phyloP scores from a whole-genome alignment of 2,797 vertebrate genomes.

The Argyrosomus regius region DNA sequence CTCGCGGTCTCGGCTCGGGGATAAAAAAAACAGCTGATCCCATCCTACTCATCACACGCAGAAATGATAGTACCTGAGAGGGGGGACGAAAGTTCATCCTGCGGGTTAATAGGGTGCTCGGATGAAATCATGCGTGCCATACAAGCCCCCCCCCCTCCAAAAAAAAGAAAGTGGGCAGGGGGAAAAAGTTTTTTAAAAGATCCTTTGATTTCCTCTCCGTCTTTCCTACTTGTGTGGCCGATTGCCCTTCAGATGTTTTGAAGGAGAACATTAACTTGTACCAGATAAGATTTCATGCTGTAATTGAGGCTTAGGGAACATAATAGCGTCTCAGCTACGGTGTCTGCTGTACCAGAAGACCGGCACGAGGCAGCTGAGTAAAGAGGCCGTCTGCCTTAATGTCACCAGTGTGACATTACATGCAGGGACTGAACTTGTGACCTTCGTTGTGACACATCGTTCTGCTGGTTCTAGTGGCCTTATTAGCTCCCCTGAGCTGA shows the following conservation, averaged over 20 bases:
- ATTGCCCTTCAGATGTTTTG: slow-evolving; percentile 71
- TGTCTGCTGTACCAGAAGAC: slow-evolving; percentile 47
- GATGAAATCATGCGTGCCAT: slow-evolving; percentile 72
- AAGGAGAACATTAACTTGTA: slow-evolving; percentile 66
- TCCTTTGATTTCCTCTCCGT: slow-evolving; percentile 44
- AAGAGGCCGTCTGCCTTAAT: slow-evolving; percentile 71
- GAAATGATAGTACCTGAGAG: slow-evolving; percentile 59
- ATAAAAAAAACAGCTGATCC: slow-evolving; percentile 74
- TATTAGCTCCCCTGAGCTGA: slow-evolving; percentile 71
- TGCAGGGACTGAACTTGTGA: slow-evolving; percentile 68
- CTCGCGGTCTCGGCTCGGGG: slow-evolving; percentile 41
- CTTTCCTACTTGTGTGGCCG: slow-evolving; percentile 41
- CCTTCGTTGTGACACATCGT: slow-evolving; percentile 74
- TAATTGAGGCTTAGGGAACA: slow-evolving; percentile 73
- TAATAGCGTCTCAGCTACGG: slow-evolving; percentile 50
- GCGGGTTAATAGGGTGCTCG: slow-evolving; percentile 81
- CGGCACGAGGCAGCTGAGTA: slow-evolving; percentile 58
- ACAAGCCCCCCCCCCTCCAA: slow-evolving; percentile 1
- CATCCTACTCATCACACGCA: slow-evolving; percentile 67
- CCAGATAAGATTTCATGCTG: slow-evolving; percentile 71
- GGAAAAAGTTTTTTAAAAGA: slow-evolving; percentile 46
- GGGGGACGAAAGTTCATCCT: slow-evolving; percentile 57
- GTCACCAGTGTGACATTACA: slow-evolving; percentile 74
- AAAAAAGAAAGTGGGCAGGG: slow-evolving; percentile 30
- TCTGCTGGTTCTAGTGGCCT: slow-evolving; percentile 64